Base-by-base conservation (phyloP, 2,113 vertebrate genomes). In the Tetrax tetrax region DNA sequence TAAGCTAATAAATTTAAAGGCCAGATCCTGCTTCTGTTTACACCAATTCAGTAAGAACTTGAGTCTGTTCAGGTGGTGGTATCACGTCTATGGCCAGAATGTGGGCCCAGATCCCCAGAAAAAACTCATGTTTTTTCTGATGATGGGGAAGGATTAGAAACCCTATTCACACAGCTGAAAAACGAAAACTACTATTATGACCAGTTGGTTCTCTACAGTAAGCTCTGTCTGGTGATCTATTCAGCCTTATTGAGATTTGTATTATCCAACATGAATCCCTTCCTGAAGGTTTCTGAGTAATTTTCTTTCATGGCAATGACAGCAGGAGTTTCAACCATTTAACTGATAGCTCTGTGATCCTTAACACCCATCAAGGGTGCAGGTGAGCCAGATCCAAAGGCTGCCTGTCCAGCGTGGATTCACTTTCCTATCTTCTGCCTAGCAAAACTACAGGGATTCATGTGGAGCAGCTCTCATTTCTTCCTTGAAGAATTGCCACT, bases 101-200 rank as follows among this genome's bases (percentile, higher is more conserved):
- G 61, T 12, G 8, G 8, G 25, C 9, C 20, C 38, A 54, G 25
- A 71, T 35, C 14, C 22, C 27, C 35, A 86, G 28, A 11, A 54
- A 66, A 50, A 14, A 17, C 1, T 20, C 0, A 0, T 28, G 2
- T 8, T 47, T 70, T 59, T 20, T 20, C 21, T 66, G 15, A 37
- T n/a, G 12, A 15, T 12, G 24, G 10, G 4, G 5, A 71, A 83
- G 8, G 10, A 71, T 64, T 72, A 81, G 21, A 51, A n/a, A n/a
- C 5, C 9, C 7, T 84, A 5, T 66, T 63, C 54, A 51, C 27
- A 56, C 12, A 74, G 27, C 16, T 78, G 23, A 12, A 78, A 70
- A 87, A 85, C 64, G 22, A 60, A 86, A 90, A 48, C 9, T 76
- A 19, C 5, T 45, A 9, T 29, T 93, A 63, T 9, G 76, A 74